Conservation (phyloP, 2,113 vertebrate genomes). For the Saimiri boliviensis region DNA sequence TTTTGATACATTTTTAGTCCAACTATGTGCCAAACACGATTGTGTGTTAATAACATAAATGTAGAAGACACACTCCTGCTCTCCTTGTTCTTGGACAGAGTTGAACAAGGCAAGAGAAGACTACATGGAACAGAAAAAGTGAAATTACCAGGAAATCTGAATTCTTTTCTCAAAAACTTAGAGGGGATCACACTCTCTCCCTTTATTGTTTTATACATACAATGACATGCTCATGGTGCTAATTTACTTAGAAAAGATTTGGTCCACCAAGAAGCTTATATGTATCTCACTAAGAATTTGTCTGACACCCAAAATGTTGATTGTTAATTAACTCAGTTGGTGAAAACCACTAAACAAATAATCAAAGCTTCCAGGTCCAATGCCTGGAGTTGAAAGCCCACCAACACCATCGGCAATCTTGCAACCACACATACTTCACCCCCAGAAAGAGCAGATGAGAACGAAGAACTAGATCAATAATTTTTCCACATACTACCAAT, state of each 20-base stretch:
- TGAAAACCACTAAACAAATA: not conserved
- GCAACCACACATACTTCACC: not conserved
- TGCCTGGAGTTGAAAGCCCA: not conserved
- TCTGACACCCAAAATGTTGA: not conserved
- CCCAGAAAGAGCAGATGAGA: not conserved
- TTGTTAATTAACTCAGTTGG: not conserved
- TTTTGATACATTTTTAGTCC: not conserved
- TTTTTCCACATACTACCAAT: not conserved
- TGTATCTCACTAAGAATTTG: slow-evolving; percentile 1
- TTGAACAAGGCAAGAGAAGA: not conserved
- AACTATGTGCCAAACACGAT: not conserved
- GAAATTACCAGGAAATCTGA: not conserved
- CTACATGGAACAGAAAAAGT: not conserved
- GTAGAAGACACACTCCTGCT: not conserved
- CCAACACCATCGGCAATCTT: not conserved
- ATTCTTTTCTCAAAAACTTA: slow-evolving; percentile 7
- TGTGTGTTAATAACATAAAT: not conserved
- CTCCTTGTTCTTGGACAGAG: not conserved
- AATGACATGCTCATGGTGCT: not conserved
- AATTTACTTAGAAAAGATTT: not conserved
- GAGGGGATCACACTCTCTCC: not conserved
- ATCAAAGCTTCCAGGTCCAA: not conserved
- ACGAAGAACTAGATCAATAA: not conserved
- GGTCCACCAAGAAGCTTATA: not conserved
- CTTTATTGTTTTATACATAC: not conserved